Evolutionary conservation across 2,113 vertebrate species (phyloP).

Genomic region (Actinemys pallida): DNA sequence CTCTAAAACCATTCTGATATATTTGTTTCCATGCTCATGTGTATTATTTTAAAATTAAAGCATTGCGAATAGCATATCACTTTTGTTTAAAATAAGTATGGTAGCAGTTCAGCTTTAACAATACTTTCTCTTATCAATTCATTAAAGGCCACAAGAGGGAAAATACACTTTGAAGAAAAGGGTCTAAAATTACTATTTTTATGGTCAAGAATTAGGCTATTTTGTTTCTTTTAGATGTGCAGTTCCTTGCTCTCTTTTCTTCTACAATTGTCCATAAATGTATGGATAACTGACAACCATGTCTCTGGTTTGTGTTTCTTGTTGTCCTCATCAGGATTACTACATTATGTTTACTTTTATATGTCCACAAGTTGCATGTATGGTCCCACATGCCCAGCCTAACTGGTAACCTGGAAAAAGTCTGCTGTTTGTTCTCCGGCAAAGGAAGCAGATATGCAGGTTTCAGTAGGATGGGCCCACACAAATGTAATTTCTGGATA

Average conservation of each 20-base stretch:
- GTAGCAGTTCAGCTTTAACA: not conserved
- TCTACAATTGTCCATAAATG: not conserved
- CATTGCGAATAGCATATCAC: not conserved
- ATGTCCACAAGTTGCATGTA: fast-evolving
- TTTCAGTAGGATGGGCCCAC: not conserved
- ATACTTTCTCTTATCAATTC: not conserved
- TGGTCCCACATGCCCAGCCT: not conserved
- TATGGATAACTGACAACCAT: not conserved
- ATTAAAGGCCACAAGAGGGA: too few relatives aligned
- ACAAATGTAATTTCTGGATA: not conserved
- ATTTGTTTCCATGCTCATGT: not conserved
- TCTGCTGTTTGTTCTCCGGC: not conserved
- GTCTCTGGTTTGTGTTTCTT: not conserved
- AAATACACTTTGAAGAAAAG: not conserved
- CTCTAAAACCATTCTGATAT: not conserved
- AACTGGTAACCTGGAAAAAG: not conserved
- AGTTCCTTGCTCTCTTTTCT: not conserved
- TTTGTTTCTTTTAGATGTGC: not conserved
- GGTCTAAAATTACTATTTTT: not conserved
- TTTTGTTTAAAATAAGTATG: not conserved
- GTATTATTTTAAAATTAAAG: not conserved
- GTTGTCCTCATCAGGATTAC: not conserved
- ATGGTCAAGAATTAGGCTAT: not conserved
- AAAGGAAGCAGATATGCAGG: not conserved
- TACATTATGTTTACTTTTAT: not conserved